Percentiles rank a stretch among this genome's conserved stretches.
Conservation (phyloP, 30 jellyfish, hydroid and myxozoan genomes). For the Aurelia sp. region DNA sequence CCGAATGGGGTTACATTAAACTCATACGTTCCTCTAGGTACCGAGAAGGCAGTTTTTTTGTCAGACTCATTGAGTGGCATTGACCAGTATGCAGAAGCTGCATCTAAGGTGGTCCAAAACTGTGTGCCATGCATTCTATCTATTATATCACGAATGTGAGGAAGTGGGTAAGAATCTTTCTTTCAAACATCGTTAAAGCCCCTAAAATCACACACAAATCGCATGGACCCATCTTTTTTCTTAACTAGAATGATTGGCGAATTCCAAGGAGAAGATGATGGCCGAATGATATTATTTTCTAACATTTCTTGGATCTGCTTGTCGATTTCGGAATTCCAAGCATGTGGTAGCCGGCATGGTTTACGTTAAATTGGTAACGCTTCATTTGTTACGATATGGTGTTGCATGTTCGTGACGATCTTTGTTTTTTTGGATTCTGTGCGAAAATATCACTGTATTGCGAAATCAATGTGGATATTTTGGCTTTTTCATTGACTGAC, state of each 20-base stretch:
- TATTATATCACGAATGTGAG: constrained; percentile 57
- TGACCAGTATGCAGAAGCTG: constrained; percentile 65
- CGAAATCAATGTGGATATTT: too few relatives aligned
- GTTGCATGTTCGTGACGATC: too few relatives aligned
- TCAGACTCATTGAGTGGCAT: constrained; percentile 48
- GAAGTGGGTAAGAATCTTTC: constrained; percentile 64
- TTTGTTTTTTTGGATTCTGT: too few relatives aligned
- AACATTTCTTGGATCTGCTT: too few relatives aligned
- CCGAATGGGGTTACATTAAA: constrained; percentile 58
- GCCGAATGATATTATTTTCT: constrained; percentile 58
- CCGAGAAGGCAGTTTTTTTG: constrained; percentile 53
- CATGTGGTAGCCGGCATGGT: too few relatives aligned
- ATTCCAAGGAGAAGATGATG: constrained; percentile 60
- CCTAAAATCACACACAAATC: constrained; percentile 63
- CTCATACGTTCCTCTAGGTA: constrained; percentile 57
- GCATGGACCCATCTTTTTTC: constrained; percentile 52
- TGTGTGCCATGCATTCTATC: constrained; percentile 45
- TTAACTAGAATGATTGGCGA: constrained; percentile 48
- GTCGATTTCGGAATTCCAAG: constrained; percentile 36
- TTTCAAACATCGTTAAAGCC: constrained; percentile 44
- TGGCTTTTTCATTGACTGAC: too few relatives aligned
- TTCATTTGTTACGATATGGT: too few relatives aligned
- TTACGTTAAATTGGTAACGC: too few relatives aligned
- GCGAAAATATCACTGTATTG: too few relatives aligned
- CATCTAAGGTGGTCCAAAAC: too few relatives aligned